phyloP scores from a whole-genome alignment of 2,797 vertebrate genomes.

The Anableps anableps region DNA sequence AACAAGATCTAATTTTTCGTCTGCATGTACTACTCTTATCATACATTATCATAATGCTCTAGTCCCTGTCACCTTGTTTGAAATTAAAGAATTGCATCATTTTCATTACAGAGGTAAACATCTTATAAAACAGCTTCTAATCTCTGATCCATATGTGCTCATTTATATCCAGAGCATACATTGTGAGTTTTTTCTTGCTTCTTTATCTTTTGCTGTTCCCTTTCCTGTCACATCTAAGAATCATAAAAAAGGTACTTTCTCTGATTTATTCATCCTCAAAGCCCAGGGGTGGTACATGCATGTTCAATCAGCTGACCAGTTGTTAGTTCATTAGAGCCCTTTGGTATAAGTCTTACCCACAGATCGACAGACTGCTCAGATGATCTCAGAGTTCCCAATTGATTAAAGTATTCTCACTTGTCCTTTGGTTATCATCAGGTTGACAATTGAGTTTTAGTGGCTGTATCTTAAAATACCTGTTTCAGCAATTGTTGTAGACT shows the following conservation, averaged over 20 bases:
- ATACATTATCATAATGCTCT: slow-evolving; percentile 24
- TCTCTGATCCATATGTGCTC: slow-evolving; percentile 22
- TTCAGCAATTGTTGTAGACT: neutral
- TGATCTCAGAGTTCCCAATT: neutral
- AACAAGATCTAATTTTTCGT: slow-evolving; percentile 19
- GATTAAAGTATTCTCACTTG: neutral
- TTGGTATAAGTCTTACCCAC: neutral
- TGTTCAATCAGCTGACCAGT: slow-evolving; percentile 37
- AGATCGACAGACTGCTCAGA: neutral
- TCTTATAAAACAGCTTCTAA: slow-evolving; percentile 20
- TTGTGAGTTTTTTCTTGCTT: slow-evolving; percentile 4
- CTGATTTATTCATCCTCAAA: slow-evolving; percentile 39
- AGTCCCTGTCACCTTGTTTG: slow-evolving; percentile 43
- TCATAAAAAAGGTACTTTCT: slow-evolving; percentile 7
- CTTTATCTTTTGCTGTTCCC: slow-evolving; percentile 21
- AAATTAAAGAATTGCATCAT: slow-evolving; percentile 42
- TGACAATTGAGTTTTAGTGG: slow-evolving; percentile 11
- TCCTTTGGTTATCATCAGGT: neutral
- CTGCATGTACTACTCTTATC: neutral
- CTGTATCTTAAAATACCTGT: neutral
- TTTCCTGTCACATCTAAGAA: slow-evolving; percentile 21
- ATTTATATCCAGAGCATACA: slow-evolving; percentile 22
- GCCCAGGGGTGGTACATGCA: slow-evolving; percentile 27
- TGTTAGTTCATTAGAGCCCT: slow-evolving; percentile 8
- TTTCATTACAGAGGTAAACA: slow-evolving; percentile 31